A percentile compares a stretch with the other conserved stretches of the same genome.
Evolutionary conservation across 2,113 vertebrate genomes (phyloP).

Genomic region (Tricholaema leucomelas): DNA sequence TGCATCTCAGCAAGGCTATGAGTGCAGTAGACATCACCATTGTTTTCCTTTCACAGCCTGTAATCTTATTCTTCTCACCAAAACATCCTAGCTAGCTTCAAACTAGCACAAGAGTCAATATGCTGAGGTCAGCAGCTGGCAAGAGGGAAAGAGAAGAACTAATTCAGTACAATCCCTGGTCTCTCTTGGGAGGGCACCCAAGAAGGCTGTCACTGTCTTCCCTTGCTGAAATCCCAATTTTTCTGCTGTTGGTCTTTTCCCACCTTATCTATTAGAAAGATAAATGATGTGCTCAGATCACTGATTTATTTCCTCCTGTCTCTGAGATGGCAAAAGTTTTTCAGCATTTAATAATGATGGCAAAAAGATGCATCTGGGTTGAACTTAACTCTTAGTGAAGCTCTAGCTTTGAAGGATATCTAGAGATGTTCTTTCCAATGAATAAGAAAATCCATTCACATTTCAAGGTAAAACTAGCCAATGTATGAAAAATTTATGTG

Average conservation of each 20-base stretch:
- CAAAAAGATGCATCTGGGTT: background rate
- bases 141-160: background rate
- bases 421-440: background rate
- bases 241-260: background rate
- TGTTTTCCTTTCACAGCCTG: too few species aligned
- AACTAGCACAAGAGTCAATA: too few species aligned
- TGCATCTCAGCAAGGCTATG: too few species aligned
- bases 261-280: background rate
- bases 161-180: background rate
- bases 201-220: background rate
- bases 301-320: background rate
- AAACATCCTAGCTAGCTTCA: too few species aligned
- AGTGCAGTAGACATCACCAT: too few species aligned
- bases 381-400: background rate
- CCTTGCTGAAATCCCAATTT: background rate
- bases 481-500: background rate
- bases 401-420: background rate
- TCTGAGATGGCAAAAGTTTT: background rate
- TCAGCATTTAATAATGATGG: background rate
- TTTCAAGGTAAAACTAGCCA: background rate
- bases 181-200: background rate
- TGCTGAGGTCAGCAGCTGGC: background rate
- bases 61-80: too few species aligned
- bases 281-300: background rate
- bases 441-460: background rate